phyloP scores from a whole-genome alignment of 2,113 vertebrate genomes.

The Calyptomena viridis region DNA sequence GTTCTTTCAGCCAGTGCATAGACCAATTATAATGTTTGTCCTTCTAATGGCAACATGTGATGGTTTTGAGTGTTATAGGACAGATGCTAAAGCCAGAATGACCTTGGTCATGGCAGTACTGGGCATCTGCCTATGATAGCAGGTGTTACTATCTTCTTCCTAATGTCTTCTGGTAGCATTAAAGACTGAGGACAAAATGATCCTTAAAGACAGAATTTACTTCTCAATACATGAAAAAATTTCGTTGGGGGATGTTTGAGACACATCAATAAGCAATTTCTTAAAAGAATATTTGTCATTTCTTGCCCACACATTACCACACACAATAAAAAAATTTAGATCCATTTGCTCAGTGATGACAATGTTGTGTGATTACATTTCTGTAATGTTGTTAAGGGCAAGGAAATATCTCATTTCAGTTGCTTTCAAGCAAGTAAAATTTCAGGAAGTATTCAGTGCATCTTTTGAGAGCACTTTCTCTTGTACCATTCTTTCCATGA shows the following conservation, averaged over 20 bases:
- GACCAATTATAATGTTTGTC: background rate
- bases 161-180: background rate
- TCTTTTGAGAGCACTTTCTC: background rate
- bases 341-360: background rate
- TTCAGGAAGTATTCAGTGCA: background rate
- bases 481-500: background rate
- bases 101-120: background rate
- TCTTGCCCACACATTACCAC: background rate
- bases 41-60: background rate
- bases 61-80: background rate
- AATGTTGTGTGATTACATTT: background rate
- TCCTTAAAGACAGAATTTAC: background rate
- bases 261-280: background rate
- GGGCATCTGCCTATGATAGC: background rate
- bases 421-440: background rate
- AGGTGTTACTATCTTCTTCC: background rate
- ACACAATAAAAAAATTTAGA: rapidly evolving
- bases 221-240: background rate
- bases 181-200: background rate
- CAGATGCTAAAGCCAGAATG: background rate
- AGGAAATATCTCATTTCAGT: background rate
- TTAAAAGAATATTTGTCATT: background rate
- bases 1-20: background rate
- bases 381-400: background rate
- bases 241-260: background rate